A percentile compares a stretch with the other conserved stretches of the same genome.
phyloP scores from a whole-genome alignment of 2,888 invertebrate genomes.

The Brassicogethes aeneus region DNA sequence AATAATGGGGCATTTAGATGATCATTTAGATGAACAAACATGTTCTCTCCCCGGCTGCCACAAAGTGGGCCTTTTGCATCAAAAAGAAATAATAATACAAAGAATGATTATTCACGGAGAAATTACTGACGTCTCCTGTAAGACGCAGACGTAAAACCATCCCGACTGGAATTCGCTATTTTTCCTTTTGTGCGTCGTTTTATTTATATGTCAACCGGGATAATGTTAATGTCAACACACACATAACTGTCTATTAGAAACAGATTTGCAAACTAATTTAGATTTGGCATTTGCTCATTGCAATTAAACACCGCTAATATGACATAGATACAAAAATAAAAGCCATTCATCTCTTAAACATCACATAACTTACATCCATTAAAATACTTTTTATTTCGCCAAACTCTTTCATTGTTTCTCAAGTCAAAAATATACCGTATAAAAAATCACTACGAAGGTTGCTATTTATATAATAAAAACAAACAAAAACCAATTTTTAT shows the following conservation, averaged over 20 bases:
- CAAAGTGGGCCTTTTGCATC: neutral
- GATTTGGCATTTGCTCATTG: constrained; percentile 13
- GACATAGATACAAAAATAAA: constrained; percentile 7
- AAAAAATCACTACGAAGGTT: too few species aligned
- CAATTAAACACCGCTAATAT: constrained; percentile 9
- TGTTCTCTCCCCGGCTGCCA: constrained; percentile 14
- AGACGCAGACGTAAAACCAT: constrained; percentile 15
- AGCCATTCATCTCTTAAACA: neutral
- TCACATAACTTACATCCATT: too few species aligned
- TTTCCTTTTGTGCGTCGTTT: constrained; percentile 11
- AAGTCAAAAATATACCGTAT: too few species aligned
- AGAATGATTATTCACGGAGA: constrained; percentile 11
- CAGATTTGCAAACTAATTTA: constrained; percentile 11
- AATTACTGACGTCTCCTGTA: constrained; percentile 16
- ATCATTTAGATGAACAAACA: constrained; percentile 19
- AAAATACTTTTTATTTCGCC: too few species aligned
- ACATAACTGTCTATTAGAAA: constrained; percentile 17
- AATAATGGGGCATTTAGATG: constrained; percentile 20
- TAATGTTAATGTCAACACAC: constrained; percentile 18
- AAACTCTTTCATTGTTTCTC: too few species aligned
- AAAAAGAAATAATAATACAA: constrained; percentile 2
- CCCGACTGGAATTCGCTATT: constrained; percentile 15
- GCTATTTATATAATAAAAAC: too few species aligned
- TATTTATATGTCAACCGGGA: constrained; percentile 13
- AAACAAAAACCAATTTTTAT: too few species aligned